Conservation (phyloP, 2,888 invertebrate genomes). For the Ypsolopha sequella region DNA sequence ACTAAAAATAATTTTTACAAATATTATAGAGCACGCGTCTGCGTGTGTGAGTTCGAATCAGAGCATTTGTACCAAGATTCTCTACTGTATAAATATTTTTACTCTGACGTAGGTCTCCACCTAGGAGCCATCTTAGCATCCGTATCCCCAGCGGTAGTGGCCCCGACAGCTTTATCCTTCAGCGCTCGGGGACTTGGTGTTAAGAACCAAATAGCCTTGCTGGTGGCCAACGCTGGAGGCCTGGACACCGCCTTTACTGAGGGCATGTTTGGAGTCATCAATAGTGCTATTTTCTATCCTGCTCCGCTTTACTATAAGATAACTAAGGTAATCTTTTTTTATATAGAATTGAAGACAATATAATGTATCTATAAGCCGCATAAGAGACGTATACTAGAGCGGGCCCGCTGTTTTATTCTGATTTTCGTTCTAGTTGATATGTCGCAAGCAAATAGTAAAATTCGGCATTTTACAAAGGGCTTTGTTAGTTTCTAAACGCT, state of each 20-base stretch:
- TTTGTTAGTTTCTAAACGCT: too few species aligned
- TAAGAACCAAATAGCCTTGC: conserved; percentile 91
- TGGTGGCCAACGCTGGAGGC: conserved; percentile 94
- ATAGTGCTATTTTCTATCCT: conserved; percentile 87
- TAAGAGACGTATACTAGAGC: too few species aligned
- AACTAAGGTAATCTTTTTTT: conserved; percentile 34
- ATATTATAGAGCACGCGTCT: too few species aligned
- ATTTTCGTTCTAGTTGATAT: too few species aligned
- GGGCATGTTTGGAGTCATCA: conserved; percentile 90
- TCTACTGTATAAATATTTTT: too few species aligned
- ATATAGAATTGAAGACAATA: neutral
- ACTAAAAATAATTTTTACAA: too few species aligned
- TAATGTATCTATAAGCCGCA: too few species aligned
- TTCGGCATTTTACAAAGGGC: too few species aligned
- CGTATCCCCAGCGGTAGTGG: conserved; percentile 96
- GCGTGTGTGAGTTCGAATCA: too few species aligned
- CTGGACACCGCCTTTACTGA: conserved; percentile 96
- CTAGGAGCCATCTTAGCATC: conserved; percentile 90
- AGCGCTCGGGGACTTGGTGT: conserved; percentile 87
- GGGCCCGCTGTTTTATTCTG: too few species aligned
- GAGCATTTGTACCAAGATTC: too few species aligned
- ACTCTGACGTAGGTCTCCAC: conserved; percentile 68
- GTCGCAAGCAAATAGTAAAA: too few species aligned
- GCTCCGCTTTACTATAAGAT: conserved; percentile 72
- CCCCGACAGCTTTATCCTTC: conserved; percentile 86